Evolutionary conservation across 2,797 vertebrate genomes (phyloP).

Genomic region (Xenops minutus): DNA sequence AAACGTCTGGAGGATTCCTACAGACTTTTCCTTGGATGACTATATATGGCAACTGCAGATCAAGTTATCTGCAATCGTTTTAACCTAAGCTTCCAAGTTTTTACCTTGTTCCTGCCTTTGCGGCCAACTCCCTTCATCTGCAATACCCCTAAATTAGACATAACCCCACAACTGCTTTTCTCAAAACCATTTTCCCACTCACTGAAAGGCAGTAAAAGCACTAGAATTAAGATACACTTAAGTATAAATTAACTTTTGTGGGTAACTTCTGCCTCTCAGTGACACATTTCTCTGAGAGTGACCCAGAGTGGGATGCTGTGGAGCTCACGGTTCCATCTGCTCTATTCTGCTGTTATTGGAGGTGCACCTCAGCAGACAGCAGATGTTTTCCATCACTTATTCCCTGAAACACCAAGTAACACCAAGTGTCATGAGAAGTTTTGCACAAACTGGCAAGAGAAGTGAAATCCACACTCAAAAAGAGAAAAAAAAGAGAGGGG

Average conservation of each 20-base stretch:
- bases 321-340: background rate
- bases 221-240: background rate
- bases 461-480: background rate
- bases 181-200: background rate
- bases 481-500: background rate
- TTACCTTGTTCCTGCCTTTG: constrained; percentile 26
- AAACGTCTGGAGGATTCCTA: constrained; percentile 67
- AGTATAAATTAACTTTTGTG: background rate
- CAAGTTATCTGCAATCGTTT: constrained; percentile 51
- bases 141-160: background rate
- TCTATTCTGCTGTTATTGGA: rapidly evolving
- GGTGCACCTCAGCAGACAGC: background rate
- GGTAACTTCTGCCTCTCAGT: background rate
- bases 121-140: background rate
- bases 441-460: background rate
- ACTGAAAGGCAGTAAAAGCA: background rate
- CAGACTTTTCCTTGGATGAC: constrained; percentile 61
- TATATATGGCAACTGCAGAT: constrained; percentile 75
- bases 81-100: constrained; percentile 12
- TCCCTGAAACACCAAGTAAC: background rate
- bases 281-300: background rate
- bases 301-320: background rate
- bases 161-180: background rate
- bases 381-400: background rate
- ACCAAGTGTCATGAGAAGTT: background rate